A percentile compares a stretch with the other conserved stretches of the same genome.
Conservation (phyloP, 2,797 vertebrate species). For the Gambelia wislizenii region DNA sequence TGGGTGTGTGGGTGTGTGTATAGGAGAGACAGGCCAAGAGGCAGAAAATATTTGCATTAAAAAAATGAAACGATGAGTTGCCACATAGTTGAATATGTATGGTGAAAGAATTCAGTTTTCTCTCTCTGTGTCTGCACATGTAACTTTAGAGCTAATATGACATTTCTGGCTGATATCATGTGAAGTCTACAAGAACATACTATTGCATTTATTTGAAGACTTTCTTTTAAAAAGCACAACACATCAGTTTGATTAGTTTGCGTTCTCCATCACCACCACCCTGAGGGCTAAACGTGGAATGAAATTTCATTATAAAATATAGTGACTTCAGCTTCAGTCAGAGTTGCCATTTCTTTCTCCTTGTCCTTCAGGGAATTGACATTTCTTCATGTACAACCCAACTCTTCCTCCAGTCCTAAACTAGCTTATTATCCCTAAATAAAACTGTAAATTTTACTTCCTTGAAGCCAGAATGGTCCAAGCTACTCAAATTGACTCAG, state of each 20-base stretch:
- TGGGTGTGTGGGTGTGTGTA: not conserved
- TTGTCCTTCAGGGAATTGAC: conserved; percentile 68
- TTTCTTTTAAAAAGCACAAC: conserved; percentile 56
- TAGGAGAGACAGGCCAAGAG: not conserved
- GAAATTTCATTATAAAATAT: conserved; percentile 70
- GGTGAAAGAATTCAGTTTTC: not conserved
- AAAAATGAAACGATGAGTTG: accelerated
- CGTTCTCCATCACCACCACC: conserved; percentile 33
- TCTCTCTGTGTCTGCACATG: not conserved
- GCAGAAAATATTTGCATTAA: accelerated
- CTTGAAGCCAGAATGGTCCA: conserved; percentile 62
- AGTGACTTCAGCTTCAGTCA: conserved; percentile 59
- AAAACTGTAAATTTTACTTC: conserved; percentile 59
- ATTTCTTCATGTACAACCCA: conserved; percentile 70
- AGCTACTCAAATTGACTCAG: conserved; percentile 67
- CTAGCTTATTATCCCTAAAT: conserved; percentile 51
- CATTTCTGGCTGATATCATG: conserved; percentile 22
- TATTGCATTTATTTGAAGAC: conserved; percentile 73
- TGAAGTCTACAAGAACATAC: conserved; percentile 28
- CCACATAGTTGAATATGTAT: not conserved
- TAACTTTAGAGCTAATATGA: conserved; percentile 60
- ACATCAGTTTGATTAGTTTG: conserved; percentile 67
- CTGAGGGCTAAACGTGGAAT: conserved; percentile 51
- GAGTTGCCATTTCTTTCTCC: conserved; percentile 38
- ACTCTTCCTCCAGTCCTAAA: conserved; percentile 72